Percentiles rank a stretch among this genome's conserved stretches.
Evolutionary conservation across 2,797 vertebrate genomes (phyloP).

Genomic region (Staurois parvus): DNA sequence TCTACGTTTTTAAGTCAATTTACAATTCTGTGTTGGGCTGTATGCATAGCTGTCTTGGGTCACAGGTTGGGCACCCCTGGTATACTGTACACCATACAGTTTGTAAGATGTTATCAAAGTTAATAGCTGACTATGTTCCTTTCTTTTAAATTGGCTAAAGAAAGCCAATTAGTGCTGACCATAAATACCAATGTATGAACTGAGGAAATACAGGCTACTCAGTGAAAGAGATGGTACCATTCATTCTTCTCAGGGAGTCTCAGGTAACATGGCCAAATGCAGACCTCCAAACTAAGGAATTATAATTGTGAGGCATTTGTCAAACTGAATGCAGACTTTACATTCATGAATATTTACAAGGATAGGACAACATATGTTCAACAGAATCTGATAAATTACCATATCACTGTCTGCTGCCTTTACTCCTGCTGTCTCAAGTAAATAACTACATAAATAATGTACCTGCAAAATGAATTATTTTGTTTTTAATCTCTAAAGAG

Average conservation of each 20-base stretch:
- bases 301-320: constrained; percentile 62
- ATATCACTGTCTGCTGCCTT: constrained; percentile 53
- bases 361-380: constrained; percentile 59
- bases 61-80: too few relatives aligned
- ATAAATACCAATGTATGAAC: too few relatives aligned
- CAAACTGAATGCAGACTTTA: constrained; percentile 64
- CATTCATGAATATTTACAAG: constrained; percentile 68
- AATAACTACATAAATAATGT: constrained; percentile 53
- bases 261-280: constrained; percentile 22
- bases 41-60: too few relatives aligned
- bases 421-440: constrained; percentile 12
- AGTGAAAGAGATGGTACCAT: not conserved
- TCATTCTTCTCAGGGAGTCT: not conserved
- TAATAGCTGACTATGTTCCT: too few relatives aligned
- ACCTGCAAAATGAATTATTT: not conserved
- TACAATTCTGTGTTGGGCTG: too few relatives aligned
- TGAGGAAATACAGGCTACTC: too few relatives aligned
- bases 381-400: constrained; percentile 73
- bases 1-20: too few relatives aligned
- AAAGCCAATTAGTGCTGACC: too few relatives aligned
- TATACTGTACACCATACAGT: too few relatives aligned
- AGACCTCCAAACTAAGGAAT: constrained; percentile 19
- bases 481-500: not conserved
- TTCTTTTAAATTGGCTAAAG: too few relatives aligned
- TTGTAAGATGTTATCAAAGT: too few relatives aligned